Evolutionary conservation across 2,113 vertebrate genomes (phyloP).

Genomic region (Mus pahari): DNA sequence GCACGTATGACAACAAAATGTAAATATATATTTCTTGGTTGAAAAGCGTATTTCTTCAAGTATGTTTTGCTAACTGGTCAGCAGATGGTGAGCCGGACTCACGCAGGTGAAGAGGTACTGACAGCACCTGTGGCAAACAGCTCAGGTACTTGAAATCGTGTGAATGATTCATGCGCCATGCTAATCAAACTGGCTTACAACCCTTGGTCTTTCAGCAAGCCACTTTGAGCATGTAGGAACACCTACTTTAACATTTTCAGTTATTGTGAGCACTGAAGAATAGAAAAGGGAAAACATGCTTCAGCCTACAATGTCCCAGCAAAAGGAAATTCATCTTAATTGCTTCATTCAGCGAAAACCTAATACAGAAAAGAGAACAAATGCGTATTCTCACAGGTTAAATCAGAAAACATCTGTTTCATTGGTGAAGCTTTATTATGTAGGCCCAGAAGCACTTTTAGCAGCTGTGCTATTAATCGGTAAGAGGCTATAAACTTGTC

Average conservation of each 20-base stretch:
- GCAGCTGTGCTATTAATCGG: slow-evolving; percentile 32
- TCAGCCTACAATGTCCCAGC: slow-evolving; percentile 13
- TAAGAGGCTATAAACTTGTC: slow-evolving; percentile 55
- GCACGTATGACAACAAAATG: not conserved
- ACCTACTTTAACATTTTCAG: not conserved
- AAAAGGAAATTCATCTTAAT: slow-evolving; percentile 11
- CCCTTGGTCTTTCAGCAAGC: not conserved
- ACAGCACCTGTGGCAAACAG: not conserved
- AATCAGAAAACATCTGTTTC: slow-evolving; percentile 51
- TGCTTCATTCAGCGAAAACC: slow-evolving; percentile 42
- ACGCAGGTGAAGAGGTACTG: not conserved
- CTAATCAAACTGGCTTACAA: not conserved
- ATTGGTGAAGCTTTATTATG: slow-evolving; percentile 5
- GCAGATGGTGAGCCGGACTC: not conserved
- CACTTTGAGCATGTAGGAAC: not conserved
- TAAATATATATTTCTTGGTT: not conserved
- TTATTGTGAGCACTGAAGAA: not conserved
- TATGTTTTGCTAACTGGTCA: not conserved
- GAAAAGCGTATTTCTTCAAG: not conserved
- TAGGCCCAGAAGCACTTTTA: not conserved
- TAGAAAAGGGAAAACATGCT: not conserved
- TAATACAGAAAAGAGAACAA: slow-evolving; percentile 31
- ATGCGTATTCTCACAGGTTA: slow-evolving; percentile 57
- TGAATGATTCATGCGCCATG: not conserved
- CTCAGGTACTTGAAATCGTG: not conserved